Evolutionary conservation across 2,113 vertebrate genomes (phyloP).

Genomic region (Halichoerus grypus): DNA sequence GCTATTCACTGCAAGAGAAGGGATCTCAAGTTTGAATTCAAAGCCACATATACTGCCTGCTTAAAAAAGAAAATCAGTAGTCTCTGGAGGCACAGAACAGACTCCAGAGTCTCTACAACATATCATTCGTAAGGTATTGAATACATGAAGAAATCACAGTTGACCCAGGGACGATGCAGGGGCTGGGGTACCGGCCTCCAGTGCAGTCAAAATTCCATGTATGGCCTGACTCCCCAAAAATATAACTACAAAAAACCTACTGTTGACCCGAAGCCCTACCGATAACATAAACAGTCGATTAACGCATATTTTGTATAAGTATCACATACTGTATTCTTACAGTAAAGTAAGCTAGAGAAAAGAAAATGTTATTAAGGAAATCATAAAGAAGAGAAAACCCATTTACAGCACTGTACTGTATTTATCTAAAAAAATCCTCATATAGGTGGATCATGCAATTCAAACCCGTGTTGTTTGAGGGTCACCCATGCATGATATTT

Average conservation of each 20-base stretch:
- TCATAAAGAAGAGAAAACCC: neutral
- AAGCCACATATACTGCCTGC: neutral
- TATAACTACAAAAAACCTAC: neutral
- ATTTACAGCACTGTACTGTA: neutral
- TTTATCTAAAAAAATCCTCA: neutral
- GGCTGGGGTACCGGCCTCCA: neutral
- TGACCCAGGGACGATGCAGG: neutral
- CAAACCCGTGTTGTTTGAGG: neutral
- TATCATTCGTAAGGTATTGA: no score
- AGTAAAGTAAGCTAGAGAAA: neutral
- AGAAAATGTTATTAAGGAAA: neutral
- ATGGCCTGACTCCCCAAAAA: neutral
- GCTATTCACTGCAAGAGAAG: no score
- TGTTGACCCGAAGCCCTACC: neutral
- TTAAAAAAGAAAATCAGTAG: neutral
- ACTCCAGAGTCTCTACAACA: rapidly evolving
- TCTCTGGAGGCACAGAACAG: neutral
- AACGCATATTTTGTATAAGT: neutral
- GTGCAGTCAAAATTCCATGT: neutral
- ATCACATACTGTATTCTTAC: neutral
- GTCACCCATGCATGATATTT: neutral
- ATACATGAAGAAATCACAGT: neutral
- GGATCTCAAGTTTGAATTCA: neutral
- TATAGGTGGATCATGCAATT: neutral
- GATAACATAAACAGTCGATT: neutral